Base-by-base conservation (phyloP, 2,113 vertebrate genomes). In the Electrona antarctica region DNA sequence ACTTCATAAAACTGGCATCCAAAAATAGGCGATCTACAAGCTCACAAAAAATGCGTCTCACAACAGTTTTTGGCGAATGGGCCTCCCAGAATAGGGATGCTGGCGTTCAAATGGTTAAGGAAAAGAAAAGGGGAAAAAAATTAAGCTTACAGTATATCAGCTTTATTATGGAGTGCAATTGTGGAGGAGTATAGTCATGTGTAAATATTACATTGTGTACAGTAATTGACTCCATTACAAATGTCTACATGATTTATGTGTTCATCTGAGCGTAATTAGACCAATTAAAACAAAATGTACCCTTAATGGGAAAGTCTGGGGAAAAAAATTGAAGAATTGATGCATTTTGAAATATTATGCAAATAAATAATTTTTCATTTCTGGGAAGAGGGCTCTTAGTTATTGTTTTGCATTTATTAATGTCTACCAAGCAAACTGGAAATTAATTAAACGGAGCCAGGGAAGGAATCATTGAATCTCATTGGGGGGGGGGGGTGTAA, bases 401-500 rank as follows among this genome's bases (percentile, higher is more conserved):
- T 41, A 41, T 41, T 41, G 33, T 41, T 50, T 7, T 50, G 8
- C 49, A 41, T 33, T 29, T 33, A 4, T 33, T 60, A 41, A 41
- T 10, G 58, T 12, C 41, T 48, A 5, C 41, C 12, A n/a, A 12
- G 14, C 46, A 45, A 7, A 21, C 54, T 78, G 63, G 33, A 84
- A 72, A 78, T 58, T 13, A 28, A 68, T 48, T 47, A 72, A 63
- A 63, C 62, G 47, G 54, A 77, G 47, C 59, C 75, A 50, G 58
- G 69, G 71, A 80, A 79, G 57, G 52, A 71, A 47, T 70, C 50
- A 55, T 41, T 71, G 60, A 56, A 50, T 81, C 71, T 80, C 64
- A 73, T 82, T 85, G 80, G 69, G 74, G 64, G 61, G 76, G 59
- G 15, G 13, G 77, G 41, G 29, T 74, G 60, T 74, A 83, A 80